These are phyloP conservation scores for Tapera naevia DNA, from an alignment of 2,797 vertebrate genomes.

Conservation along the genomic window DNA sequence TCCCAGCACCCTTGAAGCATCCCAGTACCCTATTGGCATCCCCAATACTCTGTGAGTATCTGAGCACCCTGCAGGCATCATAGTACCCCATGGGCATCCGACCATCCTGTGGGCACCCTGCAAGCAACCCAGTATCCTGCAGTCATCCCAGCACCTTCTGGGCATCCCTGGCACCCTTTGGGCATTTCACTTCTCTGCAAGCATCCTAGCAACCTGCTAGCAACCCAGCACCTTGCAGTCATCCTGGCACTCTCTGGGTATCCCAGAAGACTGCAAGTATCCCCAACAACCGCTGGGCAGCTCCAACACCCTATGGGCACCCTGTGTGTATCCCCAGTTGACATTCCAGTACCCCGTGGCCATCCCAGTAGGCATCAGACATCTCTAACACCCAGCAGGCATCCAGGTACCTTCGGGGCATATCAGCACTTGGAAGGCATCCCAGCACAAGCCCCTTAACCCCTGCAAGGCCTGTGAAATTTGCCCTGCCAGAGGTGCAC, in stretches of 20 bases:
- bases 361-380: too few relatives aligned
- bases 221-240: too few relatives aligned
- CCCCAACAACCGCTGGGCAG: too few relatives aligned
- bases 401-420: not conserved
- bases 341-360: too few relatives aligned
- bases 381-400: not conserved
- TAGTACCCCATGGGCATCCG: too few relatives aligned
- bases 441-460: not conserved
- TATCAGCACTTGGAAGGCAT: not conserved
- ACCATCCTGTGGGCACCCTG: too few relatives aligned
- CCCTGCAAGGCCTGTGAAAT: not conserved
- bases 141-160: not conserved
- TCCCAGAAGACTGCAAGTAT: not conserved
- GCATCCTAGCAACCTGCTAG: too few relatives aligned
- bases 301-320: too few relatives aligned
- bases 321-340: too few relatives aligned
- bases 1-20: not conserved
- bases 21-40: not conserved
- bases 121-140: not conserved
- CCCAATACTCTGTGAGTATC: too few relatives aligned
- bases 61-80: too few relatives aligned
- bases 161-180: not conserved
- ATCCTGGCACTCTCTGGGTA: not conserved
- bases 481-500: not conserved
- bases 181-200: not conserved